phyloP scores from a whole-genome alignment of 1,140 invertebrate genomes.

The Lerema accius region DNA sequence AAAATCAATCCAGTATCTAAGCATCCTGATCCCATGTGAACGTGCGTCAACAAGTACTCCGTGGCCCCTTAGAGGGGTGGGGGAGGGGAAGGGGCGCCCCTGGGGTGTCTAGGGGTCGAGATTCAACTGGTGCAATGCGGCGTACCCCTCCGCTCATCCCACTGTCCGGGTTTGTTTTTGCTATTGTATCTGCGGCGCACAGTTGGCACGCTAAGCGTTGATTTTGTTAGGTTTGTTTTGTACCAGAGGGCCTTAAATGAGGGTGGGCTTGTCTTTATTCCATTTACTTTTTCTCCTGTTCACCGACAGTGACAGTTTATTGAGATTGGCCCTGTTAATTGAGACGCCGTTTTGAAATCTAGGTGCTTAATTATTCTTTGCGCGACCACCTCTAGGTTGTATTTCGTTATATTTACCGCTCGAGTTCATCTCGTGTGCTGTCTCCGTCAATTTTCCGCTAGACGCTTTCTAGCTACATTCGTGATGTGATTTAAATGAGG shows the following conservation, averaged over 20 bases:
- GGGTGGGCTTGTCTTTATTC: slow-evolving; percentile 48
- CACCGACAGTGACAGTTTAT: slow-evolving; percentile 43
- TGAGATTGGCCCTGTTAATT: slow-evolving; percentile 44
- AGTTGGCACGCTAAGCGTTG: slow-evolving; percentile 66
- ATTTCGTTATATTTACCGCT: neutral
- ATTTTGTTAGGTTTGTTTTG: slow-evolving; percentile 69
- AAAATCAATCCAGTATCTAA: slow-evolving; percentile 51
- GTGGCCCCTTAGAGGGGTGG: slow-evolving; percentile 40
- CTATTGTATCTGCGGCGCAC: slow-evolving; percentile 62
- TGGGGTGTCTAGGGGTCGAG: slow-evolving; percentile 57
- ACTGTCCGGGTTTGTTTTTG: slow-evolving; percentile 66
- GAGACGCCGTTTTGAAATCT: slow-evolving; percentile 38
- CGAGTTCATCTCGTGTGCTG: neutral
- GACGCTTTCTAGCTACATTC: neutral
- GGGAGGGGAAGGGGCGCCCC: slow-evolving; percentile 36
- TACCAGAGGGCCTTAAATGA: slow-evolving; percentile 55
- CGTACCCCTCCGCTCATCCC: slow-evolving; percentile 63
- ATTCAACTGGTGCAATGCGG: slow-evolving; percentile 82
- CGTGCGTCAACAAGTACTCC: slow-evolving; percentile 70
- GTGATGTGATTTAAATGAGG: slow-evolving; percentile 15
- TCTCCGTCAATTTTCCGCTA: neutral
- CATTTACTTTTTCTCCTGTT: slow-evolving; percentile 44
- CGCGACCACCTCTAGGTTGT: neutral
- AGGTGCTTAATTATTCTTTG: slow-evolving; percentile 18
- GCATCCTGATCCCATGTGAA: slow-evolving; percentile 52